Percentiles rank a stretch among this genome's conserved stretches.
phyloP scores from a whole-genome alignment of 1,140 invertebrate genomes.

The Cyrtorhinus lividipennis region DNA sequence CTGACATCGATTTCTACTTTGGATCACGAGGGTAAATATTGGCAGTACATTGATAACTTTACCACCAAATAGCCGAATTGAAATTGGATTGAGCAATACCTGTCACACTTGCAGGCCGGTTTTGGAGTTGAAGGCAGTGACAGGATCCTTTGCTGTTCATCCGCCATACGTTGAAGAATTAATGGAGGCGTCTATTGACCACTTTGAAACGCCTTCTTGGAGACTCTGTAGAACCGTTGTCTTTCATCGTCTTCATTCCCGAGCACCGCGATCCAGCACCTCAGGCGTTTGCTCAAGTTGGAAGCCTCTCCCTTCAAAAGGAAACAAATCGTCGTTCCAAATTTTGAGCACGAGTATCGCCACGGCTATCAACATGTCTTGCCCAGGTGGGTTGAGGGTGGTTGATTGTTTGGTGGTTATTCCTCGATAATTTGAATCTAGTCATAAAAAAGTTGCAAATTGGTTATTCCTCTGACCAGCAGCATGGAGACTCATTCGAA shows the following conservation, averaged over 20 bases:
- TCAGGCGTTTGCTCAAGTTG: slow-evolving; percentile 58
- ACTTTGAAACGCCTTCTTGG: slow-evolving; percentile 79
- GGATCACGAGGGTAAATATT: slow-evolving; percentile 80
- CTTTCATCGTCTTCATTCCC: slow-evolving; percentile 87
- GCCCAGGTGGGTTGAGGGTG: too few species aligned
- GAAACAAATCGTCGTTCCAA: slow-evolving; percentile 80
- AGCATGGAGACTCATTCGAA: too few species aligned
- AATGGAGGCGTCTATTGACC: slow-evolving; percentile 76
- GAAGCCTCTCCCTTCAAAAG: slow-evolving; percentile 73
- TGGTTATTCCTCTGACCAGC: too few species aligned
- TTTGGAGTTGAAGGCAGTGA: slow-evolving; percentile 77
- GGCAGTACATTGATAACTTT: too few species aligned
- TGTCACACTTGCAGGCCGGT: slow-evolving; percentile 51
- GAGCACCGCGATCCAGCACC: slow-evolving; percentile 81
- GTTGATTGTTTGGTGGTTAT: too few species aligned
- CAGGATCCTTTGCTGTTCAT: slow-evolving; percentile 89
- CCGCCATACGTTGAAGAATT: slow-evolving; percentile 91
- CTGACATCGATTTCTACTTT: slow-evolving; percentile 92
- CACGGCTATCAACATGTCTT: slow-evolving; percentile 82
- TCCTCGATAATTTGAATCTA: too few species aligned
- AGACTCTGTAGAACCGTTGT: slow-evolving; percentile 73
- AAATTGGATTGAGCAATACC: too few species aligned
- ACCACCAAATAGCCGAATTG: too few species aligned
- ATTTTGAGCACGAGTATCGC: slow-evolving; percentile 81
- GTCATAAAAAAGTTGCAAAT: too few species aligned